Conservation (phyloP, 1,140 invertebrate genomes). For the Sycophila sp. region DNA sequence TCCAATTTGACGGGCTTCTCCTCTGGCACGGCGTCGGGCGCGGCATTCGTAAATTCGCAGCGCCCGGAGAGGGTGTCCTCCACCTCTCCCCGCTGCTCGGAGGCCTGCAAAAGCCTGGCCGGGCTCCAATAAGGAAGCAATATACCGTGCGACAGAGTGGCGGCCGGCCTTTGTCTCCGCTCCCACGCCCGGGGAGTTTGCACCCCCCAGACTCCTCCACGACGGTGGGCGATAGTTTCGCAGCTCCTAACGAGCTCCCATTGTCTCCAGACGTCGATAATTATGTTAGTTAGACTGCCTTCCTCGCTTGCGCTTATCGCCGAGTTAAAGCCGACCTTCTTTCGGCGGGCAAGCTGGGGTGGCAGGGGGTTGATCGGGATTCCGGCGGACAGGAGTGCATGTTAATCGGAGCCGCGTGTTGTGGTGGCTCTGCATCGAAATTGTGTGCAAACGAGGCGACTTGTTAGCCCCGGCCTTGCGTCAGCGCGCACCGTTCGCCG, state of each 20-base stretch:
- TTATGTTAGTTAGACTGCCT: conserved; percentile 51
- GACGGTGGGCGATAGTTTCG: conserved; percentile 49
- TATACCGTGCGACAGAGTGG: conserved; percentile 45
- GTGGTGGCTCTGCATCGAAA: conserved; percentile 47
- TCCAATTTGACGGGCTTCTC: not conserved
- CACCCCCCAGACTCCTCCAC: conserved; percentile 45
- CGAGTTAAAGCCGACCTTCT: too few relatives aligned
- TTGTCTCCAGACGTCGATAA: conserved; percentile 59
- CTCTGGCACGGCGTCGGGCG: too few relatives aligned
- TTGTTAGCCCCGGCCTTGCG: conserved; percentile 55
- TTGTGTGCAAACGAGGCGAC: conserved; percentile 49
- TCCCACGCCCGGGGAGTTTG: not conserved
- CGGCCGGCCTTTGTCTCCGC: conserved; percentile 1
- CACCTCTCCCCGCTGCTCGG: not conserved
- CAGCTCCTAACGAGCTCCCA: conserved; percentile 53
- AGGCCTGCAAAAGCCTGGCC: conserved; percentile 53
- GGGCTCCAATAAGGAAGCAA: conserved; percentile 58
- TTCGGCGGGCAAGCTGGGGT: not conserved
- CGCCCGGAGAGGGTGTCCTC: not conserved
- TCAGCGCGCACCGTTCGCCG: too few relatives aligned
- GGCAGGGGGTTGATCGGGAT: not conserved
- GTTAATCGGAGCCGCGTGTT: too few relatives aligned
- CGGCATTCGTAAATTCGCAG: not conserved
- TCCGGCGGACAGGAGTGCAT: not conserved
- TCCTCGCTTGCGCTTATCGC: too few relatives aligned